Evolutionary conservation across 2,888 invertebrate genomes (phyloP), one percentile per base, ranked within the genome.

Genomic region (Aphidius colemani): DNA sequence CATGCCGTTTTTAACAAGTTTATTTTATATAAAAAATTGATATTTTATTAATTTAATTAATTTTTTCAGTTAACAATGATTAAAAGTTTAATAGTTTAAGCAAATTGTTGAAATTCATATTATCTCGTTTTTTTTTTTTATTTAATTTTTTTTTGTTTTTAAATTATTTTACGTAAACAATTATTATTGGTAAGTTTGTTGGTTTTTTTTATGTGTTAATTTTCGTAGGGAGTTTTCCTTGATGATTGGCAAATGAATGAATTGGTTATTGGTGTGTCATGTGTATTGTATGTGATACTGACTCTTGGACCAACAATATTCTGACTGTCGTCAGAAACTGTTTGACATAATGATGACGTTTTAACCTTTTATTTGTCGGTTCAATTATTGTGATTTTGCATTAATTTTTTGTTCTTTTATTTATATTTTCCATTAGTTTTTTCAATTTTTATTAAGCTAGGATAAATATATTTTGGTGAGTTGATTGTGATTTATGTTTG

Each of bases 1-100:
- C 77, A 74, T 79, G 76, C 74, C 73, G 78, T 78, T 74, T 72
- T 72, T 70, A 69, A 75, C 73, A 72, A 72, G 69, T 60, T 18
- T 18, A 18, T 18, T 18, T 18, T 18, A 18, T 18, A 18, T 18
- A 18, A 18, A 51, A 30, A 13, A 59, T 59, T 41, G 13, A 59
- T 50, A 59, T 49, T 59, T 59, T n/a, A n/a, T n/a, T n/a, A n/a
- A n/a, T n/a, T n/a, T 44, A 30, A 51, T n/a, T 11, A 51, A 39
- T 46, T 11, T 51, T 43, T 39, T 44, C 45, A 44, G 45, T 60
- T 18, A 45, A 60, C 73, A 67, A 79, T 79, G 79, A 67, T 68
- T 72, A 71, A 72, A 66, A 69, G 67, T 65, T 66, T 68, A 67
- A 70, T 69, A 63, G 66, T 67, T 63, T 59, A 65, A 65, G 71